Evolutionary conservation across 2,888 invertebrate species (phyloP).

Genomic region (Lasioglossum marginatum): DNA sequence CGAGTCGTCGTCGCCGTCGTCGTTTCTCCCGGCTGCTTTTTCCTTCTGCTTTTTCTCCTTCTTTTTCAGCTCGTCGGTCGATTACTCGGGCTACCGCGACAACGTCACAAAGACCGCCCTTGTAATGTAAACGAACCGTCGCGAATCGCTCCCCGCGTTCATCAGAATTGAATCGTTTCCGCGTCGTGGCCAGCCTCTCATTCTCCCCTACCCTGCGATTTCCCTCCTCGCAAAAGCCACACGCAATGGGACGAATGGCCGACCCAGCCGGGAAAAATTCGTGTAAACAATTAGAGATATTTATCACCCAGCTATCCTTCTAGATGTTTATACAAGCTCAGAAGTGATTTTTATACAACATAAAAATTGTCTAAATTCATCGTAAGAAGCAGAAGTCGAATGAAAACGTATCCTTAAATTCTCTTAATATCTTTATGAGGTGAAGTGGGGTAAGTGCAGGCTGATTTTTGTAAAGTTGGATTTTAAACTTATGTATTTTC

Average conservation of each 20-base stretch:
- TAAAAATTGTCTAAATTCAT: no score
- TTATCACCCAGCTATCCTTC: no score
- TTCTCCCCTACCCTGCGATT: slow-evolving; percentile 7
- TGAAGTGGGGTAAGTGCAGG: no score
- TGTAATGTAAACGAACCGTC: slow-evolving; percentile 56
- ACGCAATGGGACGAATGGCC: background rate
- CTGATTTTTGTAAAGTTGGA: no score
- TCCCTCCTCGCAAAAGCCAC: background rate
- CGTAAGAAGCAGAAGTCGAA: no score
- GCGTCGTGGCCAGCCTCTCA: slow-evolving; percentile 2
- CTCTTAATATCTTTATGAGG: no score
- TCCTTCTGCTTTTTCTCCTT: background rate
- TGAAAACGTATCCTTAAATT: no score
- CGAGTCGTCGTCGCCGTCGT: background rate
- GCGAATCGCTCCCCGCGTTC: slow-evolving; percentile 52
- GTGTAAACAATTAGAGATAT: no score
- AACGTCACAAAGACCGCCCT: slow-evolving; percentile 57
- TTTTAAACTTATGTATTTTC: no score
- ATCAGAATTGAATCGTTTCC: slow-evolving; percentile 53
- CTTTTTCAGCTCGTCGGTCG: slow-evolving; percentile 5
- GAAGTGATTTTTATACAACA: no score
- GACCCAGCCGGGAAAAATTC: background rate
- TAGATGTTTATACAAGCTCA: no score
- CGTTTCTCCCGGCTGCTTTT: background rate
- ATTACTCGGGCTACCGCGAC: slow-evolving; percentile 49